Conservation (phyloP, 2,113 vertebrate species). For the Barnardius zonarius region DNA sequence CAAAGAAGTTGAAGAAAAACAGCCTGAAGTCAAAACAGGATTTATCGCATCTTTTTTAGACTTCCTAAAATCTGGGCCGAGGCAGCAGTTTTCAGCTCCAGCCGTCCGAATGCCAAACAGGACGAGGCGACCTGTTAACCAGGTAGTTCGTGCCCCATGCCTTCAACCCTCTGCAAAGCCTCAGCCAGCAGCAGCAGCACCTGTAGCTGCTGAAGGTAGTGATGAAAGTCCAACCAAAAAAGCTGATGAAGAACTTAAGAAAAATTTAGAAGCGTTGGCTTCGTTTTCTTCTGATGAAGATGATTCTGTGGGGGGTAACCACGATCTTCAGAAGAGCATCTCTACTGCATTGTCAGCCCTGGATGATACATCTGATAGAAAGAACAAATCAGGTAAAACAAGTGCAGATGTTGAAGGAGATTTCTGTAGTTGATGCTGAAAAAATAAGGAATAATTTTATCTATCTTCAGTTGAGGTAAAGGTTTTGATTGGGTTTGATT, state of each 20-base stretch:
- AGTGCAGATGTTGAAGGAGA: background rate
- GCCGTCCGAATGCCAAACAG: constrained; percentile 86
- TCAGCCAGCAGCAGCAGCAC: constrained; percentile 54
- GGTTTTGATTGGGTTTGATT: background rate
- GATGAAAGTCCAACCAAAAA: constrained; percentile 80
- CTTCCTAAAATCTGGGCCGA: constrained; percentile 96
- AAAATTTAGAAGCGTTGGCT: constrained; percentile 87
- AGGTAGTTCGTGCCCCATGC: constrained; percentile 76
- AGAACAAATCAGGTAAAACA: constrained; percentile 82
- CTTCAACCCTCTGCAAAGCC: constrained; percentile 75
- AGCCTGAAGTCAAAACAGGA: constrained; percentile 96
- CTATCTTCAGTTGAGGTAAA: background rate
- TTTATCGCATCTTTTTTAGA: constrained; percentile 98
- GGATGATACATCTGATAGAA: constrained; percentile 87
- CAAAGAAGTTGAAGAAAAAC: constrained; percentile 96
- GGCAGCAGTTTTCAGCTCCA: constrained; percentile 91
- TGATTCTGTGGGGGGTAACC: constrained; percentile 87
- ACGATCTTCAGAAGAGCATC: constrained; percentile 90
- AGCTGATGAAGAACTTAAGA: constrained; percentile 86
- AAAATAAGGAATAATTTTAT: background rate
- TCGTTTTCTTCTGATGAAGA: constrained; percentile 97
- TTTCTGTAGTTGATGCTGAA: background rate
- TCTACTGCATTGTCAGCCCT: constrained; percentile 84
- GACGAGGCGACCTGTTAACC: constrained; percentile 81
- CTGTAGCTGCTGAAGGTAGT: constrained; percentile 71